phyloP scores from a whole-genome alignment of 2,113 vertebrate species.

The Merops nubicus region DNA sequence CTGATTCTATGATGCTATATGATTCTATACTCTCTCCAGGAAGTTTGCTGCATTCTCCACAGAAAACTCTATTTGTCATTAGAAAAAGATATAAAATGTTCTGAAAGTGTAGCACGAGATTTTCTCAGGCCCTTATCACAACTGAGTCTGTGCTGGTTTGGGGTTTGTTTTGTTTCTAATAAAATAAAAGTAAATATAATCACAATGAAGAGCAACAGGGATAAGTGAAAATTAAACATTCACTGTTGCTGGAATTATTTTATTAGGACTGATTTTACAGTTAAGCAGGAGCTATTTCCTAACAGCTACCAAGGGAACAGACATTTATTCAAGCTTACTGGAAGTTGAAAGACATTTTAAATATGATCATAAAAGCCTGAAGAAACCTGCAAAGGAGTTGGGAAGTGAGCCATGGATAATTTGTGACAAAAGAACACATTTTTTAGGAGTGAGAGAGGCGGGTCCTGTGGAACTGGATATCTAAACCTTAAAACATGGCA shows the following conservation, averaged over 20 bases:
- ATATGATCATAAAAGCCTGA: not conserved
- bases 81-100: not conserved
- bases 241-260: not conserved
- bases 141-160: not conserved
- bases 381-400: not conserved
- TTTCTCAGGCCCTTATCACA: not conserved
- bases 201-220: not conserved
- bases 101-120: not conserved
- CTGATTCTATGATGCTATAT: no score
- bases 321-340: conserved; percentile 43
- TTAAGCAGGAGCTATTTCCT: conserved; percentile 9
- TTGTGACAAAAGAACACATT: not conserved
- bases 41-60: not conserved
- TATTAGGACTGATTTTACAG: conserved; percentile 2
- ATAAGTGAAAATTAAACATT: not conserved
- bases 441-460: not conserved
- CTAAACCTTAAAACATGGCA: not conserved
- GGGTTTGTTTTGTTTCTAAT: not conserved
- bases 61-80: not conserved
- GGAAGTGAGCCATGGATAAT: not conserved
- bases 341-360: conserved; percentile 27
- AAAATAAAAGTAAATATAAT: not conserved
- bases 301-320: conserved; percentile 36
- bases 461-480: not conserved
- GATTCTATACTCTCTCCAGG: not conserved